These are phyloP conservation scores for Heliconius congener DNA, from an alignment of 1,140 invertebrate genomes.

Conservation along the genomic window DNA sequence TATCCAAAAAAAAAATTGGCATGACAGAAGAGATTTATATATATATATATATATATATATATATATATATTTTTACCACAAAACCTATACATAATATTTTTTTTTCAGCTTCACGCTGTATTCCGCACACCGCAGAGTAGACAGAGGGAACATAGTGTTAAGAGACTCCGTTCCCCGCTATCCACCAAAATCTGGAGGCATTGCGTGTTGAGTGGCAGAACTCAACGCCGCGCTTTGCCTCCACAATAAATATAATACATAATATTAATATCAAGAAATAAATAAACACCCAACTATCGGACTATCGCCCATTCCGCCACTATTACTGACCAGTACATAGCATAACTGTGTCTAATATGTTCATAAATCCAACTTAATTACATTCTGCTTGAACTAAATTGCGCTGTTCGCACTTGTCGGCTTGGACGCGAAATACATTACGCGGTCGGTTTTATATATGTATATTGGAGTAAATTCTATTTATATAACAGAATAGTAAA, in stretches of 20 bases:
- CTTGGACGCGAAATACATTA: constrained; percentile 20
- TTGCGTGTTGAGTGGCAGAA: too few relatives aligned
- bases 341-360: constrained; percentile 28
- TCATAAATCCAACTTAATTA: constrained; percentile 37
- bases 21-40: too few relatives aligned
- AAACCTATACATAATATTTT: background rate
- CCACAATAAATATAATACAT: too few relatives aligned
- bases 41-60: too few relatives aligned
- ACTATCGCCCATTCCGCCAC: background rate
- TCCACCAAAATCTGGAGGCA: too few relatives aligned
- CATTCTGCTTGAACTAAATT: constrained; percentile 37
- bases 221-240: too few relatives aligned
- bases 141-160: too few relatives aligned
- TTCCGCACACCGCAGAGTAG: too few relatives aligned
- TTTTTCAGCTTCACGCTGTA: too few relatives aligned
- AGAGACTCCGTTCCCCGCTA: too few relatives aligned
- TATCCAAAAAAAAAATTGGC: too few relatives aligned
- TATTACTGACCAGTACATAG: constrained; percentile 21
- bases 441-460: constrained; percentile 19
- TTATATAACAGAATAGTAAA: background rate
- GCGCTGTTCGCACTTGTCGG: constrained; percentile 36
- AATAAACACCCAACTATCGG: background rate
- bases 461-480: background rate
- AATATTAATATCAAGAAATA: background rate
- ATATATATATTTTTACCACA: too few relatives aligned